Percentiles rank a stretch among this genome's conserved stretches.
Evolutionary conservation across 2,113 vertebrate species (phyloP).

Genomic region (Condylura cristata): DNA sequence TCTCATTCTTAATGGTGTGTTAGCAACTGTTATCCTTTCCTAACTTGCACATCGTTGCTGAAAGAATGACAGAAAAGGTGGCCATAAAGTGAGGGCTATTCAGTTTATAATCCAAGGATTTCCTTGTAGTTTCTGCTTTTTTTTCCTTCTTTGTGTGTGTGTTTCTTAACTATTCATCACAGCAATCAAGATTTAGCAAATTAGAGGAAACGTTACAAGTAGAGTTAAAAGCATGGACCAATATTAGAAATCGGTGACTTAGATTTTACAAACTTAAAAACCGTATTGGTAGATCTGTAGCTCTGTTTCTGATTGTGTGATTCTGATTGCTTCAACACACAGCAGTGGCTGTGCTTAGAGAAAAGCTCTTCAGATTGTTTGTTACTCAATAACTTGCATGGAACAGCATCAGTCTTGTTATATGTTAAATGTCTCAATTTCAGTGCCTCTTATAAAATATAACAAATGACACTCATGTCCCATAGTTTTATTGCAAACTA

Average conservation of each 20-base stretch:
- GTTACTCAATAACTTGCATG: not conserved
- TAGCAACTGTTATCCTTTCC: fast-evolving
- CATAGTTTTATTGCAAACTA: constrained; percentile 23
- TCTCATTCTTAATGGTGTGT: not conserved
- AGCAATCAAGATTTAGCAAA: not conserved
- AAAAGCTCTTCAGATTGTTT: not conserved
- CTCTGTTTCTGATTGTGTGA: not conserved
- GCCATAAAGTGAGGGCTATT: not conserved
- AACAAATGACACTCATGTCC: not conserved
- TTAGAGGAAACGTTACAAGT: not conserved
- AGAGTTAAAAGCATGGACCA: not conserved
- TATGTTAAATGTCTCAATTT: not conserved
- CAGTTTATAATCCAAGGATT: not conserved
- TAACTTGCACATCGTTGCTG: not conserved
- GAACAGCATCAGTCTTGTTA: not conserved
- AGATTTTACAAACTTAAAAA: constrained; percentile 40
- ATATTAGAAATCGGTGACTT: not conserved
- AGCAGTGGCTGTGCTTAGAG: not conserved
- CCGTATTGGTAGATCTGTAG: not conserved
- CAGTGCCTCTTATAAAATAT: not conserved
- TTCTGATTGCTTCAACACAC: not conserved
- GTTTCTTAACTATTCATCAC: not conserved
- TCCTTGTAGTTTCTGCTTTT: not conserved
- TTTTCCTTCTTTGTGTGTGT: not conserved
- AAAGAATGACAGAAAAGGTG: not conserved